Evolutionary conservation across 2,888 invertebrate species (phyloP).

Genomic region (Rapana venosa): DNA sequence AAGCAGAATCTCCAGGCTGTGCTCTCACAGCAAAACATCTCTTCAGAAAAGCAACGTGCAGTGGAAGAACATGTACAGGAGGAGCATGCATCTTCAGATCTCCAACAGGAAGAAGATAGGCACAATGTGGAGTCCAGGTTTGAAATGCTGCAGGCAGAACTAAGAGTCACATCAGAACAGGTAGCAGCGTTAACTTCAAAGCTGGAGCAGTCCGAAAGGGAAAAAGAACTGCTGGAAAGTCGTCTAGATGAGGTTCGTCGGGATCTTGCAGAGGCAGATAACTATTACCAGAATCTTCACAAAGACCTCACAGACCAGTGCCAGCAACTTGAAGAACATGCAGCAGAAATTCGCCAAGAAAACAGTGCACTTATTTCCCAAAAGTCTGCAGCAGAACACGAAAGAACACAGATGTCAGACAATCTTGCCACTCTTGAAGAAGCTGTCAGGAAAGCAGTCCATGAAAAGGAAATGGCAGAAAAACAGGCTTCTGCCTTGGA

Average conservation of each 20-base stretch:
- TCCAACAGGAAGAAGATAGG: neutral
- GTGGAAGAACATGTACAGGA: neutral
- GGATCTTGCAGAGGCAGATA: constrained; percentile 39
- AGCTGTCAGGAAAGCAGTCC: constrained; percentile 25
- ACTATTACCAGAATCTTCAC: constrained; percentile 37
- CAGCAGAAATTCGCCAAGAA: constrained; percentile 38
- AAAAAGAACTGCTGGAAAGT: constrained; percentile 13
- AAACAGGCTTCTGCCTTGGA: constrained; percentile 36
- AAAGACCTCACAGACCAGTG: constrained; percentile 33
- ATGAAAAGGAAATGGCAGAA: constrained; percentile 41
- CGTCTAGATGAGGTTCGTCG: constrained; percentile 35
- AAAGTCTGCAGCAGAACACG: constrained; percentile 32
- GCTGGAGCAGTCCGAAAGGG: constrained; percentile 28
- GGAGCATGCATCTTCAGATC: neutral
- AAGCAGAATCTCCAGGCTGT: constrained; percentile 9
- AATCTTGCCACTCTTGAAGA: neutral
- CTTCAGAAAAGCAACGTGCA: neutral
- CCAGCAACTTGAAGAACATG: constrained; percentile 37
- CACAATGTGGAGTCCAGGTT: neutral
- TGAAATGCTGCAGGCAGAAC: neutral
- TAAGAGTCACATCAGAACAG: neutral
- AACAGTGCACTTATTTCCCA: neutral
- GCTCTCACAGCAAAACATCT: neutral
- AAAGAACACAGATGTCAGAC: neutral
- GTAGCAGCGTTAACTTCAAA: neutral